Evolutionary conservation across 2,888 invertebrate genomes (phyloP).

Genomic region (Pseudeuparius sepicola): DNA sequence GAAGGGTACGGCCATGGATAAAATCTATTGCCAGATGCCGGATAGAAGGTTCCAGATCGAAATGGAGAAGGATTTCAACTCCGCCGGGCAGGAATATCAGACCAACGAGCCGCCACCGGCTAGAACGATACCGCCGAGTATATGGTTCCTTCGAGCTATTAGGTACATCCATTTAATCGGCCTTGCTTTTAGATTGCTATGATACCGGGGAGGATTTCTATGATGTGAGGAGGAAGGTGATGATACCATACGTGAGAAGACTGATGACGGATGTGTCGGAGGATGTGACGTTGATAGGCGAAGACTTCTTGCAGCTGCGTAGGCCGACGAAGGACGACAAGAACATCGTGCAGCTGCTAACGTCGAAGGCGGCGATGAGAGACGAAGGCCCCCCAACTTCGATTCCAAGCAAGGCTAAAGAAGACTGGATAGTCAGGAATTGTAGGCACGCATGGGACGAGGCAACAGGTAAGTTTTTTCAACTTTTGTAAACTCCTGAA

Average conservation of each 20-base stretch:
- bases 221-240: constrained; percentile 6
- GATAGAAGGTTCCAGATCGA: constrained; percentile 20
- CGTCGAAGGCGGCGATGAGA: no score
- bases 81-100: constrained; percentile 18
- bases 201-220: constrained; percentile 18
- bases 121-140: constrained; percentile 13
- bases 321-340: not conserved
- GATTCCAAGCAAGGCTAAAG: constrained; percentile 44
- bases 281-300: no score
- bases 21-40: constrained; percentile 17
- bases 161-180: no score
- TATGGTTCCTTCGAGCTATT: no score
- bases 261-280: no score
- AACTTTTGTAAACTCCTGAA: no score
- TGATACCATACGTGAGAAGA: constrained; percentile 12
- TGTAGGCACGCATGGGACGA: constrained; percentile 51
- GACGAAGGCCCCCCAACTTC: no score
- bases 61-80: constrained; percentile 14
- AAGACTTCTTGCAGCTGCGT: no score
- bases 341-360: no score
- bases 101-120: constrained; percentile 16
- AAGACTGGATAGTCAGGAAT: constrained; percentile 53
- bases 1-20: no score
- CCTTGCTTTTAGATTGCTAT: no score
- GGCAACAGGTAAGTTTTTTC: no score